Conservation (phyloP, 2,888 invertebrate species). For the Lasioglossum leucozonium region DNA sequence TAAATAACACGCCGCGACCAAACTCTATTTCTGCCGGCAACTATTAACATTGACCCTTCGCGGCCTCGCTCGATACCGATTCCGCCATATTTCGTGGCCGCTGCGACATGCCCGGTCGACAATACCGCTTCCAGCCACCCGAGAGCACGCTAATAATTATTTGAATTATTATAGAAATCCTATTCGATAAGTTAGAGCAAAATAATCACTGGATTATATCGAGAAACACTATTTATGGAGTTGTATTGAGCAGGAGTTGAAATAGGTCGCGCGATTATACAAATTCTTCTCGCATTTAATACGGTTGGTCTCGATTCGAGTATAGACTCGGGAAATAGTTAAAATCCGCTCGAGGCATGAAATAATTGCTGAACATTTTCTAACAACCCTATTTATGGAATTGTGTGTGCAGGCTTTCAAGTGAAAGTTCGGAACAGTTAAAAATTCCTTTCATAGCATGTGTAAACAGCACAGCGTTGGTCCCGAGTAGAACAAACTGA, state of each 20-base stretch:
- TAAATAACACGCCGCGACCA: constrained; percentile 8
- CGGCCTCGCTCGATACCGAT: neutral
- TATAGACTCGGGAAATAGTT: neutral
- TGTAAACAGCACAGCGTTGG: neutral
- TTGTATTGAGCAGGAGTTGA: neutral
- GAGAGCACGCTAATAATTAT: neutral
- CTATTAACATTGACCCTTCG: constrained; percentile 5
- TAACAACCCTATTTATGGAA: neutral
- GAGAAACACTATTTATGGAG: neutral
- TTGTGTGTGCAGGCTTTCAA: neutral
- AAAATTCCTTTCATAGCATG: neutral
- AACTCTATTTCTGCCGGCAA: neutral
- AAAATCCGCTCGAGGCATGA: neutral
- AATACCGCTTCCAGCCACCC: neutral
- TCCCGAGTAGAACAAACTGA: neutral
- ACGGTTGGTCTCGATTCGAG: neutral
- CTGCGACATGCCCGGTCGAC: neutral
- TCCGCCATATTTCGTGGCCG: constrained; percentile 1
- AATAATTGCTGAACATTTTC: neutral
- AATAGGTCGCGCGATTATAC: neutral
- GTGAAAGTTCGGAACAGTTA: neutral
- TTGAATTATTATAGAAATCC: neutral
- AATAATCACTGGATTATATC: neutral
- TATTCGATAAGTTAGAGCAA: neutral
- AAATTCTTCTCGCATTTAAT: neutral